Evolutionary conservation across 2,888 invertebrate genomes (phyloP), one percentile per base, ranked within the genome.

Genomic region (Chymomyza caudatula): DNA sequence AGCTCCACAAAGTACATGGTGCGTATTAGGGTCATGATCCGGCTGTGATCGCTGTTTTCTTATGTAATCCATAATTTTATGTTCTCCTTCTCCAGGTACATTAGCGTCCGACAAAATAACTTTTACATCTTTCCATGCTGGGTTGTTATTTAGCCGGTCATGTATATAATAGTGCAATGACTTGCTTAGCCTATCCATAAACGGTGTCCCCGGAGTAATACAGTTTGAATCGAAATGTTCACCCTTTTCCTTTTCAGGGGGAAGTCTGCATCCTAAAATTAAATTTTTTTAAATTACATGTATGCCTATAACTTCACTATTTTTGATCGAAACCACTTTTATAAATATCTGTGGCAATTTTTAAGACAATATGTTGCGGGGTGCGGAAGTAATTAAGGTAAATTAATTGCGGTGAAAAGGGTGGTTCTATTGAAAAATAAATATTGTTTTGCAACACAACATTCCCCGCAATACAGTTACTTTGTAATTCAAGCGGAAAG

Each of bases 31-130:
- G 91, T 99, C 97, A 91, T 99, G 98, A 90, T 96, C 95, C 0
- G 97, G 97, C 89, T 97, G 97, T 6, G 96, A 96, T 90, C 98
- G 94, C 91, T 98, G 99, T 83, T 94, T 94, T n/a, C 99, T 93
- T 78, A 99, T 98, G 89, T 94, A 99, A 91, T 99, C 99, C 99
- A 99, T 99, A 79, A 99, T 99, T 92, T 99, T 99, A 90, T 99
- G 99, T 91, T 99, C 99, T 0, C 99, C 98, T 91, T 98, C 98
- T 4, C 98, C 98, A 0, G 98, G 98, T 4, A 97, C 98, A 90
- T 98, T 99, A 0, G 99, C 99, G 90, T 99, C 99, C 2, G 99
- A 99, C n/a, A 99, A 92, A 83, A 99, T 97, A 6, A 96, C 95
- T 91, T 98, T 97, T 70, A 99, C 94, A 47, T 95, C 94, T 82